Evolutionary conservation across 2,797 vertebrate genomes (phyloP).

Genomic region (Phataginus tetradactyla): DNA sequence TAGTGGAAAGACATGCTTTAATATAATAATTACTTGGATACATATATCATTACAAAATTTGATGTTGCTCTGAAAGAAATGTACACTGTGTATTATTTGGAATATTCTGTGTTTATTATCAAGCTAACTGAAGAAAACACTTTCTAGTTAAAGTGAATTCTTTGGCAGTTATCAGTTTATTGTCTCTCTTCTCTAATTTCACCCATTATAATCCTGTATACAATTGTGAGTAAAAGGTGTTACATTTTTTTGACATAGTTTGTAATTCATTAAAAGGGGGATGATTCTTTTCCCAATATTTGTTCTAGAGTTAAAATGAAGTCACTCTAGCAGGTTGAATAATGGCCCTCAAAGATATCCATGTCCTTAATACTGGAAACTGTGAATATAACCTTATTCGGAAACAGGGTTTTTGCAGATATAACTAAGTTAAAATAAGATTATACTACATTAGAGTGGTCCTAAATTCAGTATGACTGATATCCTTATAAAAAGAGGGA

Average conservation of each 20-base stretch:
- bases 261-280: not conserved
- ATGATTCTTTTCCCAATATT: not conserved
- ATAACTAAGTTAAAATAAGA: not conserved
- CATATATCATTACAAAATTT: not conserved
- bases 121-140: not conserved
- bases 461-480: not conserved
- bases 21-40: not conserved
- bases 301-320: not conserved
- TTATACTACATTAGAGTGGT: not conserved
- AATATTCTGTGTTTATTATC: not conserved
- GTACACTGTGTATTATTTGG: not conserved
- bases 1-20: not conserved
- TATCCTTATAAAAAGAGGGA: not conserved
- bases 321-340: not conserved
- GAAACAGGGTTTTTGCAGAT: not conserved
- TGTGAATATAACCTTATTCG: not conserved
- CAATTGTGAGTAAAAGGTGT: not conserved
- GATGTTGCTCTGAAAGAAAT: slow-evolving; percentile 4
- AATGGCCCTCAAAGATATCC: not conserved
- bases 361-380: not conserved
- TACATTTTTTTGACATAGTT: not conserved
- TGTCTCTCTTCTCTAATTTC: not conserved
- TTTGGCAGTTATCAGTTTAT: not conserved
- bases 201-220: not conserved
- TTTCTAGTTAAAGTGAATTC: not conserved